Percentiles rank a stretch among this genome's conserved stretches.
Evolutionary conservation across 2,888 invertebrate genomes (phyloP).

Genomic region (Schrankia costaestrigalis): DNA sequence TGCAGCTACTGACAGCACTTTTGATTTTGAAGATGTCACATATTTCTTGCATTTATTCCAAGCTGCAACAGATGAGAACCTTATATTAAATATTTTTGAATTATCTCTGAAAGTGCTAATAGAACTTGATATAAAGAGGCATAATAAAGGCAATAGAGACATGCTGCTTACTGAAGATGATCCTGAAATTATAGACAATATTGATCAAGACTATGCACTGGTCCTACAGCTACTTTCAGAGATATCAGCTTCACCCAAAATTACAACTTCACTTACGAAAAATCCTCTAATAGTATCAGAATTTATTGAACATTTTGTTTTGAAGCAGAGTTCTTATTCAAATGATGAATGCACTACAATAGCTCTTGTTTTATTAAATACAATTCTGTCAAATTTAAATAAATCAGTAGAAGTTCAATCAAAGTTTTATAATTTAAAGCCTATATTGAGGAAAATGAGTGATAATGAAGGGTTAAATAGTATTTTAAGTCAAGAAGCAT

Average conservation of each 20-base stretch:
- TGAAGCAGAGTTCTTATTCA: conserved; percentile 33
- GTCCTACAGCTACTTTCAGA: conserved; percentile 76
- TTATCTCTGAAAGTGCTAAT: conserved; percentile 50
- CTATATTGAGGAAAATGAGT: conserved; percentile 47
- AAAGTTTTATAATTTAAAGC: conserved; percentile 50
- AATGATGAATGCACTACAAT: conserved; percentile 66
- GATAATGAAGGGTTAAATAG: conserved; percentile 43
- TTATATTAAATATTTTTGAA: conserved; percentile 53
- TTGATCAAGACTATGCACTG: conserved; percentile 62
- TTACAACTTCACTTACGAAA: conserved; percentile 62
- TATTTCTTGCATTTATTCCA: conserved; percentile 56
- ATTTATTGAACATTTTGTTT: conserved; percentile 71
- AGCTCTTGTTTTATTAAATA: conserved; percentile 65
- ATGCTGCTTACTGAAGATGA: conserved; percentile 63
- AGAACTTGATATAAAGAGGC: conserved; percentile 43
- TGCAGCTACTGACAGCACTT: conserved; percentile 24
- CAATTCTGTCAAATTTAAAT: conserved; percentile 54
- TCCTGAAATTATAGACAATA: conserved; percentile 42
- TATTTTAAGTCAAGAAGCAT: conserved; percentile 59
- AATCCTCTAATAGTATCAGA: conserved; percentile 66
- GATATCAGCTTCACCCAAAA: conserved; percentile 66
- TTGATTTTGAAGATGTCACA: conserved; percentile 43
- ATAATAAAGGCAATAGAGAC: conserved; percentile 41
- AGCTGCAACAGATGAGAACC: conserved; percentile 33
- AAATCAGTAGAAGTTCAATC: conserved; percentile 33